Conservation (phyloP, 2,113 vertebrate species). For the Rhinoptilus africanus region DNA sequence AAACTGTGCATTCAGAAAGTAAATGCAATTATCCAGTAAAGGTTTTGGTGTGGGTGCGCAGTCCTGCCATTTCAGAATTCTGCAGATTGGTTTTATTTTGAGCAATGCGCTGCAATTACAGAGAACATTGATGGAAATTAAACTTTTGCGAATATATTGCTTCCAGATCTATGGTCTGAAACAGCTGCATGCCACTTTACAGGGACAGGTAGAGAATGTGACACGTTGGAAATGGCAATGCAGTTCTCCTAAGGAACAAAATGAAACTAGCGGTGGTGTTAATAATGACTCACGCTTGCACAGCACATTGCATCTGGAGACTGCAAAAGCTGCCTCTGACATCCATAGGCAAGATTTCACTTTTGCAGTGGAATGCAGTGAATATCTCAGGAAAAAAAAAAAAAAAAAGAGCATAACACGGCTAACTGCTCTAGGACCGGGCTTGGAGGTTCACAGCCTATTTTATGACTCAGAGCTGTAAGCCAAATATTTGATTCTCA, state of each 20-base stretch:
- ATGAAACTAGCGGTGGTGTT: slow-evolving; percentile 23
- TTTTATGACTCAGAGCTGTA: background rate
- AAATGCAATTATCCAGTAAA: slow-evolving; percentile 37
- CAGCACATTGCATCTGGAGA: slow-evolving; percentile 41
- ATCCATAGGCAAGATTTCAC: background rate
- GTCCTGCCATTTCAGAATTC: slow-evolving; percentile 52
- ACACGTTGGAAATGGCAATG: background rate
- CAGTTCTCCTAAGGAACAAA: slow-evolving; percentile 42
- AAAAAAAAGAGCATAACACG: background rate
- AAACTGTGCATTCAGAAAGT: slow-evolving; percentile 27
- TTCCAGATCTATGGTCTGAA: slow-evolving; percentile 15
- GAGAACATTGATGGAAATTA: slow-evolving; percentile 47
- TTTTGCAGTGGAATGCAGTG: background rate
- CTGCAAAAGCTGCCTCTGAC: slow-evolving; percentile 30
- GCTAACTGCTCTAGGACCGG: background rate
- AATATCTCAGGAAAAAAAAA: background rate
- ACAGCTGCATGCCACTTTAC: slow-evolving; percentile 21
- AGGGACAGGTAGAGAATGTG: slow-evolving; percentile 43
- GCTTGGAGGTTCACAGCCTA: background rate
- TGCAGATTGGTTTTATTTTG: slow-evolving; percentile 59
- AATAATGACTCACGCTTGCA: slow-evolving; percentile 56
- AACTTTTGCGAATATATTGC: slow-evolving; percentile 12
- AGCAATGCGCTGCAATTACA: slow-evolving; percentile 26
- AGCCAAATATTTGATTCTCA: background rate
- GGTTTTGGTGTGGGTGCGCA: slow-evolving; percentile 36